These are phyloP conservation scores for Cyprinodon brontotheroides DNA, from an alignment of 2,113 vertebrate genomes.

Conservation along the genomic window DNA sequence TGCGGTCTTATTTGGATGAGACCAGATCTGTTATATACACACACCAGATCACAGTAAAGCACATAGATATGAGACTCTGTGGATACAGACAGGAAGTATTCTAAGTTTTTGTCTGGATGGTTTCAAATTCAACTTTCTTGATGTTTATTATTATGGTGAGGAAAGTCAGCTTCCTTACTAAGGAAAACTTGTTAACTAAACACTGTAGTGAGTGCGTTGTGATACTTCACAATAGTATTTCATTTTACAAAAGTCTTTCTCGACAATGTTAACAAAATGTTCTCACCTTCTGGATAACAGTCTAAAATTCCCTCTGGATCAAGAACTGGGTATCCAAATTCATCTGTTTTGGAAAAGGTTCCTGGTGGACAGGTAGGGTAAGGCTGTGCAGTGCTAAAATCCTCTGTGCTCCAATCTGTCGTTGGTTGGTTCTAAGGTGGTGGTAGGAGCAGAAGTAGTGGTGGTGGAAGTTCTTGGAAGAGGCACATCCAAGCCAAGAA, in stretches of 20 bases:
- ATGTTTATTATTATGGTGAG: slow-evolving; percentile 18
- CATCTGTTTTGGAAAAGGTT: slow-evolving; percentile 83
- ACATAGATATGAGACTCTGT: slow-evolving; percentile 29
- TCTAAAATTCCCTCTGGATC: slow-evolving; percentile 83
- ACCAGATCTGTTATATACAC: slow-evolving; percentile 10
- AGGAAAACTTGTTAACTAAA: slow-evolving; percentile 15
- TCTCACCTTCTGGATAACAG: slow-evolving; percentile 90
- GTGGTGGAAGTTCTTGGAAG: slow-evolving; percentile 80
- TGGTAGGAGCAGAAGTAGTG: slow-evolving; percentile 65
- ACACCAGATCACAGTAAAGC: slow-evolving; percentile 27
- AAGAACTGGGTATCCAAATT: slow-evolving; percentile 83
- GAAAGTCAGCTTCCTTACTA: slow-evolving; percentile 7
- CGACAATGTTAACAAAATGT: neutral
- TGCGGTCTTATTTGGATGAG: slow-evolving; percentile 27
- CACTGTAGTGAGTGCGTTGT: slow-evolving; percentile 2
- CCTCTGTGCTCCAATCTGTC: slow-evolving; percentile 59
- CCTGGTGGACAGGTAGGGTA: slow-evolving; percentile 90
- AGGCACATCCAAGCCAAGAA: slow-evolving; percentile 88
- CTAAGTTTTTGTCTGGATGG: slow-evolving; percentile 6
- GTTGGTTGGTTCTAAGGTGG: slow-evolving; percentile 69
- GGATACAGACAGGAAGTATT: slow-evolving; percentile 33
- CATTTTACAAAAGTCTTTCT: neutral
- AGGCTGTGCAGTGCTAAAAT: slow-evolving; percentile 65
- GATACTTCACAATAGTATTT: slow-evolving; percentile 2
- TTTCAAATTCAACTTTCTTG: slow-evolving; percentile 38